Percentiles rank a stretch among this genome's conserved stretches.
phyloP scores from a whole-genome alignment of 2,888 invertebrate genomes.

The Hemithea aestivaria region DNA sequence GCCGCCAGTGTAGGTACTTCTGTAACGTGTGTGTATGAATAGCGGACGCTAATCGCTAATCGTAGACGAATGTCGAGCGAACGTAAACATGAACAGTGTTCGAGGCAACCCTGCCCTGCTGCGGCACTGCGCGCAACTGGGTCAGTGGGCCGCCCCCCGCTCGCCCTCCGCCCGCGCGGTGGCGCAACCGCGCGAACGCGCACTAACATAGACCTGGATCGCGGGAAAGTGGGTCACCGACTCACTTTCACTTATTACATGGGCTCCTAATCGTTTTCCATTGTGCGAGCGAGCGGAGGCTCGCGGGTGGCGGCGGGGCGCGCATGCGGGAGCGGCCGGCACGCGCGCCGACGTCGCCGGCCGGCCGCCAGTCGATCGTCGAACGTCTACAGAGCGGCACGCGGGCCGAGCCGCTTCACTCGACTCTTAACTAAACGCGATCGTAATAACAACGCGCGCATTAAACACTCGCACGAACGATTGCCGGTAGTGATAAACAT shows the following conservation, averaged over 20 bases:
- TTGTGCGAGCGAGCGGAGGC: conserved; percentile 81
- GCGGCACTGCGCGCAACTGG: conserved; percentile 85
- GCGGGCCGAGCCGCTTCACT: conserved; percentile 53
- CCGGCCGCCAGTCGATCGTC: conserved; percentile 76
- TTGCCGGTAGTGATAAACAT: conserved; percentile 36
- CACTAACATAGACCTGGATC: conserved; percentile 96
- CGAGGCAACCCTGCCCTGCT: conserved; percentile 79
- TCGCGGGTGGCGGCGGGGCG: conserved; percentile 71
- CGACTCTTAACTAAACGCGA: conserved; percentile 47
- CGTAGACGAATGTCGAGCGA: conserved; percentile 55
- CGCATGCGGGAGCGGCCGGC: conserved; percentile 77
- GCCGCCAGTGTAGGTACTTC: conserved; percentile 4
- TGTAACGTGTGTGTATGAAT: conserved; percentile 26
- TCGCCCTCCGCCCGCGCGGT: conserved; percentile 75
- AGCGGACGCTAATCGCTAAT: conserved; percentile 36
- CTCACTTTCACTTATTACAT: conserved; percentile 94
- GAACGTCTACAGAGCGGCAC: conserved; percentile 62
- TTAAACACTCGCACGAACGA: conserved; percentile 48
- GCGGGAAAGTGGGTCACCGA: conserved; percentile 93
- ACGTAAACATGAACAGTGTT: conserved; percentile 70
- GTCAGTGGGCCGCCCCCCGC: conserved; percentile 88
- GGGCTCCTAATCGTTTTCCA: conserved; percentile 86
- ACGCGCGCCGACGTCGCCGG: conserved; percentile 73
- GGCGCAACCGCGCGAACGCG: conserved; percentile 77
- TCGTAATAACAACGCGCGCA: conserved; percentile 65